Percentiles rank a stretch among this genome's conserved stretches.
Evolutionary conservation across 2,888 invertebrate genomes (phyloP).

Genomic region (Clitarchus hookeri): DNA sequence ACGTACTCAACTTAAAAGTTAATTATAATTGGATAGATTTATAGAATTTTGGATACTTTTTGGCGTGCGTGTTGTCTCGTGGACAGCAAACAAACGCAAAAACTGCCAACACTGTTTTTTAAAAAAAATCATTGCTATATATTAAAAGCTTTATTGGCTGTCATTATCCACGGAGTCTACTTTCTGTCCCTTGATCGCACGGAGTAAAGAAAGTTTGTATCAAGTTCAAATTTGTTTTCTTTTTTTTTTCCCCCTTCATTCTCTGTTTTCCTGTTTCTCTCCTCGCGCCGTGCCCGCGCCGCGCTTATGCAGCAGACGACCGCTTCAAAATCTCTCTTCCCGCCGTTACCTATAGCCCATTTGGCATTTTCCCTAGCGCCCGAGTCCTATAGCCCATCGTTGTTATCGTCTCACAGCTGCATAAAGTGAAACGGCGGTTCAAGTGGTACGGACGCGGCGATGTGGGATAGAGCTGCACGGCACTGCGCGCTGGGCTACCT

Average conservation of each 20-base stretch:
- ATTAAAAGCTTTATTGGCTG: conserved; percentile 1
- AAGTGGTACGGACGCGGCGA: conserved; percentile 27
- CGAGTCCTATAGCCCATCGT: conserved; percentile 58
- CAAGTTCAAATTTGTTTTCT: conserved; percentile 37
- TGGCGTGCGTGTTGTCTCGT: background rate
- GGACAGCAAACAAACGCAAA: background rate
- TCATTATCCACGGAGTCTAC: conserved; percentile 6
- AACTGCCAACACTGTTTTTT: background rate
- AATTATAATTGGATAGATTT: too few species aligned
- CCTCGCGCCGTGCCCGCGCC: conserved; percentile 33
- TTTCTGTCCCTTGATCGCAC: conserved; percentile 9
- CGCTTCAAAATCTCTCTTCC: conserved; percentile 41
- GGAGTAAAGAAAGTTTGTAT: conserved; percentile 35
- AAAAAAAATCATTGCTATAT: background rate
- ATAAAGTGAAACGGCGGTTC: conserved; percentile 52
- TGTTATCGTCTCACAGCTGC: conserved; percentile 60
- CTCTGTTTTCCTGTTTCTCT: conserved; percentile 28
- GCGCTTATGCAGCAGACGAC: conserved; percentile 38
- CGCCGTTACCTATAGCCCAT: conserved; percentile 53
- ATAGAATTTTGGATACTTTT: too few species aligned
- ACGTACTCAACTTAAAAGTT: too few species aligned
- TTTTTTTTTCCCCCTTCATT: conserved; percentile 31
- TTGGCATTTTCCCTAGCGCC: conserved; percentile 53
- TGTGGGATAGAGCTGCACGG: conserved; percentile 34
- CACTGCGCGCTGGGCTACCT: conserved; percentile 32